Evolutionary conservation across 2,797 vertebrate genomes (phyloP).

Genomic region (Jordanella pulchra): DNA sequence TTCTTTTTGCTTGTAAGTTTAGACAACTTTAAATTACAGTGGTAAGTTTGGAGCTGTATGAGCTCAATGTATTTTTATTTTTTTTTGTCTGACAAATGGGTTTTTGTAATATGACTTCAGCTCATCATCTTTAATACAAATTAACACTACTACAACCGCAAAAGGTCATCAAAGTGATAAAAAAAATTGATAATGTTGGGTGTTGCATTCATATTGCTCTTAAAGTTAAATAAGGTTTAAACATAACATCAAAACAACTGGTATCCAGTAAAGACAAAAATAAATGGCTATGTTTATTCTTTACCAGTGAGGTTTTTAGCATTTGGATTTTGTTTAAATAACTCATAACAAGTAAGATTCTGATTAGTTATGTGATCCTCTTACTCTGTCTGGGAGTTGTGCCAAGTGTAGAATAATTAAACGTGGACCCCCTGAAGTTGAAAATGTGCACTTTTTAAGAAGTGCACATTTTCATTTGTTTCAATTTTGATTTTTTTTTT

Average conservation of each 20-base stretch:
- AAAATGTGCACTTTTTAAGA: too few species aligned
- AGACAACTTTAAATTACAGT: background rate
- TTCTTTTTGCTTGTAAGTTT: background rate
- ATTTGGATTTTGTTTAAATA: too few species aligned
- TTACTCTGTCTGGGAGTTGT: too few species aligned
- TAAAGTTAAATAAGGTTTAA: background rate
- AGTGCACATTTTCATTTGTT: too few species aligned
- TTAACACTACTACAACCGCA: background rate
- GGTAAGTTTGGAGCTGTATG: background rate
- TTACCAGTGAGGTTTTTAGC: background rate
- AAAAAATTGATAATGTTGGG: background rate
- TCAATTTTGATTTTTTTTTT: too few species aligned
- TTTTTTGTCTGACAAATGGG: background rate
- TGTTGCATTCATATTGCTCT: background rate
- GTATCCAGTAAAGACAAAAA: too few species aligned
- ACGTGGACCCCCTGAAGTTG: too few species aligned
- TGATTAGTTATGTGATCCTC: too few species aligned
- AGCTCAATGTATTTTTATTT: background rate
- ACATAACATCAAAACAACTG: background rate
- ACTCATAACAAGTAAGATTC: too few species aligned
- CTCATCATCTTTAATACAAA: background rate
- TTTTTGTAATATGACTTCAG: background rate
- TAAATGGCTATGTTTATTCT: too few species aligned
- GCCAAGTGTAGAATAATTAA: too few species aligned
- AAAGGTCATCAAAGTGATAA: background rate